Evolutionary conservation across 2,888 invertebrate genomes (phyloP).

Genomic region (Chaetoderma sp.): DNA sequence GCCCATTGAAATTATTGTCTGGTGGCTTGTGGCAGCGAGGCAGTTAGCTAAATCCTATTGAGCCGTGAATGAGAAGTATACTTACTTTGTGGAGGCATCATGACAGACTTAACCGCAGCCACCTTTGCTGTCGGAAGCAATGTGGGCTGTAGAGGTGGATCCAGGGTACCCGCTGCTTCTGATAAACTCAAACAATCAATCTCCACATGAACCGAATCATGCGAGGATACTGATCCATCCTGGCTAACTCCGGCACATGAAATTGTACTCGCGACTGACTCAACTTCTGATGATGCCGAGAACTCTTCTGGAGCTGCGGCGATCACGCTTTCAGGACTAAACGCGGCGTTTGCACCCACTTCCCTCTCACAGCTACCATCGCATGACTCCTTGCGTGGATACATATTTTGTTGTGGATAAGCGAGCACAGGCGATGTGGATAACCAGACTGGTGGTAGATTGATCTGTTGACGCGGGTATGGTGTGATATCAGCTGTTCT

Average conservation of each 20-base stretch:
- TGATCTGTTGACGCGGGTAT: no score
- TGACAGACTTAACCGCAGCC: slow-evolving; percentile 41
- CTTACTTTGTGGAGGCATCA: background rate
- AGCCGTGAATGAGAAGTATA: background rate
- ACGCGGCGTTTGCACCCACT: no score
- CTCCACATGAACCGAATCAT: slow-evolving; percentile 2
- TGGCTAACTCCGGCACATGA: no score
- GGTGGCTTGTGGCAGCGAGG: no score
- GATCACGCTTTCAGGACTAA: no score
- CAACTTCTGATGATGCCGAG: background rate
- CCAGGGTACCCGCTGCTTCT: slow-evolving; percentile 15
- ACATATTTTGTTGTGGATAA: no score
- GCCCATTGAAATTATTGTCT: no score
- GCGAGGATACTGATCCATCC: no score
- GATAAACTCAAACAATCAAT: background rate
- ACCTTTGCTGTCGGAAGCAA: slow-evolving; percentile 47
- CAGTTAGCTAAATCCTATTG: no score
- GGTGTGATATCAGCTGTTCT: background rate
- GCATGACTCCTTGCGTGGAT: no score
- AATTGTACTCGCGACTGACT: background rate
- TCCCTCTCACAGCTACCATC: no score
- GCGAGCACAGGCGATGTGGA: no score
- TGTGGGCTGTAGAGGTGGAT: slow-evolving; percentile 50
- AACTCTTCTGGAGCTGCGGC: background rate
- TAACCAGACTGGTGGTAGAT: background rate